Evolutionary conservation across 2,888 invertebrate genomes (phyloP).

Genomic region (Poecilus cupreus): DNA sequence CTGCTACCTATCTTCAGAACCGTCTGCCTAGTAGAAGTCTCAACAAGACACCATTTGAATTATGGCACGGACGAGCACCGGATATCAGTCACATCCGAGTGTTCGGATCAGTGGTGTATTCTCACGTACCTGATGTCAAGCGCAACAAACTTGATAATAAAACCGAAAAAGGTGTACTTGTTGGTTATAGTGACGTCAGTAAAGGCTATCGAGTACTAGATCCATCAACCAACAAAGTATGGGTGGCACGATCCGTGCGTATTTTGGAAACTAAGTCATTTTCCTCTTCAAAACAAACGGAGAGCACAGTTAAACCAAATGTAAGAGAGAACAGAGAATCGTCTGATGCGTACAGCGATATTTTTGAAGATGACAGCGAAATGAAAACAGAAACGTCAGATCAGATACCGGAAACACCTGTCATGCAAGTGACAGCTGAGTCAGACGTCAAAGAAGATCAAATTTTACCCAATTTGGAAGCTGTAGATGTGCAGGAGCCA

Average conservation of each 20-base stretch:
- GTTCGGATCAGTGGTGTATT: constrained; percentile 3
- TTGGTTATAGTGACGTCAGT: background rate
- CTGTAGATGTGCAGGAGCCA: too few species aligned
- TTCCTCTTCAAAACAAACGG: background rate
- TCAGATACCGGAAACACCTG: too few species aligned
- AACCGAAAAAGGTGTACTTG: background rate
- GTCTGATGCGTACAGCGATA: too few species aligned
- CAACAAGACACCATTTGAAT: background rate
- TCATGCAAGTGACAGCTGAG: too few species aligned
- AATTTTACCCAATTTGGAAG: too few species aligned
- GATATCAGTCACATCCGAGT: constrained; percentile 26
- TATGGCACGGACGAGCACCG: background rate
- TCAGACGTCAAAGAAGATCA: too few species aligned
- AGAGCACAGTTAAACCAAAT: background rate
- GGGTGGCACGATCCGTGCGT: background rate
- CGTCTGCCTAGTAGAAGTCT: background rate
- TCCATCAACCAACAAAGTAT: background rate
- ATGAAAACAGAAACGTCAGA: too few species aligned
- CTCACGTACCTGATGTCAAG: background rate
- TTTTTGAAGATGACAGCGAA: too few species aligned
- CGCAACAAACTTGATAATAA: constrained; percentile 4
- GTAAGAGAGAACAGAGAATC: background rate
- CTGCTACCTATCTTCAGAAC: constrained; percentile 34
- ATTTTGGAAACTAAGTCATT: background rate
- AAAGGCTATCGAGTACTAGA: constrained; percentile 12